Base-by-base conservation (phyloP, 2,797 vertebrate genomes). In the Platalea minor region DNA sequence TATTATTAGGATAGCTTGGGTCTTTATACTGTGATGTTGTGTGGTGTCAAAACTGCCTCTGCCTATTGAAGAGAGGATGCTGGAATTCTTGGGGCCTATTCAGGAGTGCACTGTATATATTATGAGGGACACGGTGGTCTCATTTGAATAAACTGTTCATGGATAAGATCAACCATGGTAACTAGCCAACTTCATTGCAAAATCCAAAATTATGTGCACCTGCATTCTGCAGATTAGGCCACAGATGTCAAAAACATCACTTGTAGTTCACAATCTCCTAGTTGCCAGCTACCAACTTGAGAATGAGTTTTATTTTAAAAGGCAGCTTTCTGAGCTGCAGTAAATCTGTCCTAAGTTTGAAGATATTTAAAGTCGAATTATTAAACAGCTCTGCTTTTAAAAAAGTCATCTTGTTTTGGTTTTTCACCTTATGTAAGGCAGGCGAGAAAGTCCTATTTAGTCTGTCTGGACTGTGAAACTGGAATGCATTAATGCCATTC, bases 131-230 rank as follows among this genome's bases (percentile, higher is more conserved):
- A 85, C 0, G 11, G 79, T 91, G 67, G 93, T 96, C 91, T 91
- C 28, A 37, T 88, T 95, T 93, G 85, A 88, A 87, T 96, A 95
- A 95, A 61, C 88, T 92, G 7, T 91, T 94, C n/a, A 59, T 7
- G 56, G 85, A 73, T 91, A 95, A 93, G 63, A 91, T 94, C 91
- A 94, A 20, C 61, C 21, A 17, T 84, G 70, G 45, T 81, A 83
- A 65, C 56, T 46, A 57, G 85, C 88, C 86, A 92, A 80, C 48
- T 82, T 69, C 50, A 67, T 92, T 95, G 77, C 95, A 90, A 90
- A 95, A 88, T 90, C 50, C 65, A 51, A 91, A 93, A 73, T 91
- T 87, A 88, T 31, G 65, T 96, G 69, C 83, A 90, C 83, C 91
- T 96, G 94, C 45, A 13, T 82, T 93, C 67, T 87, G 80, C 73